A percentile compares a stretch with the other conserved stretches of the same genome.
Evolutionary conservation across 1,140 invertebrate genomes (phyloP).

Genomic region (Drosophila ercepeae): DNA sequence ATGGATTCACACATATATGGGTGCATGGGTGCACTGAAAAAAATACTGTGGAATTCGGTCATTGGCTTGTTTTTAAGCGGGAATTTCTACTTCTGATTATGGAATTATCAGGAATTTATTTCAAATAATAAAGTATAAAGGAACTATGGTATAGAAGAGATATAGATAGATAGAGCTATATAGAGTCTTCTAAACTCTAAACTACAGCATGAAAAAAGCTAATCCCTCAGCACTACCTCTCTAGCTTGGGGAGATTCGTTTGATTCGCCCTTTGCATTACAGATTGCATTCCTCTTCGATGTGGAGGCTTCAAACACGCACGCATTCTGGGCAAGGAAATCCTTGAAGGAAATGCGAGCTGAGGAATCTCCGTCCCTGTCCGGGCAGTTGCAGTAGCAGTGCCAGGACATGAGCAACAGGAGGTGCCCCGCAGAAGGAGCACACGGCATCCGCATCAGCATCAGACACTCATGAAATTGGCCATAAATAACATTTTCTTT

Average conservation of each 20-base stretch:
- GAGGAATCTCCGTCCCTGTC: neutral
- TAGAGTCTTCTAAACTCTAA: no score
- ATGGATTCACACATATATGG: no score
- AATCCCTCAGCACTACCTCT: neutral
- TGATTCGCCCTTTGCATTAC: constrained; percentile 76
- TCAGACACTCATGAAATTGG: constrained; percentile 80
- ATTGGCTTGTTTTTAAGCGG: no score
- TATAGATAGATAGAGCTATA: no score
- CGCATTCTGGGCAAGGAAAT: constrained; percentile 40
- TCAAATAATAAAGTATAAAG: neutral
- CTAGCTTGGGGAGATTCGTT: constrained; percentile 60
- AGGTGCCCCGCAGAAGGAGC: constrained; percentile 28
- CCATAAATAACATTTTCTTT: constrained; percentile 83
- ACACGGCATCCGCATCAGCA: no score
- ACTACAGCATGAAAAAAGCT: neutral
- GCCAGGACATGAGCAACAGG: constrained; percentile 54
- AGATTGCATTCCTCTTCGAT: constrained; percentile 67
- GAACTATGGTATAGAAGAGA: no score
- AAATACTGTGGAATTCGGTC: neutral
- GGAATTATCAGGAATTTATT: no score
- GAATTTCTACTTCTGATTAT: no score
- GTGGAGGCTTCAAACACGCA: constrained; percentile 35
- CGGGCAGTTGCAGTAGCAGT: constrained; percentile 27
- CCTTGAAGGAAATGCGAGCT: constrained; percentile 5
- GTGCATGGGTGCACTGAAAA: constrained; percentile 16